Conservation (phyloP, 2,888 invertebrate species). For the Hypomecis atomaria region DNA sequence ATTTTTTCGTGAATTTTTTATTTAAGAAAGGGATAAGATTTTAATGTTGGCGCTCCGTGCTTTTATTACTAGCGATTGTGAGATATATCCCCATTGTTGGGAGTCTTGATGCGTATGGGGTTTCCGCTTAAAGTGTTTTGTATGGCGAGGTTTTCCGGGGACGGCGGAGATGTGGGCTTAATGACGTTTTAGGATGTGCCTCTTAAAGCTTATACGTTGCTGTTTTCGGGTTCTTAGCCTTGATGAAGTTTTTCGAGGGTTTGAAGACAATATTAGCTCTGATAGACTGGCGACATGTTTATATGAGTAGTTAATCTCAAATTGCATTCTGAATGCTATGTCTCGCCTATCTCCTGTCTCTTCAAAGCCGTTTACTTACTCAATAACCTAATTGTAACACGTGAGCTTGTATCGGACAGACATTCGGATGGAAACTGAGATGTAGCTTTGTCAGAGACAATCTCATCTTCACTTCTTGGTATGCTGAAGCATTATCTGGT, state of each 20-base stretch:
- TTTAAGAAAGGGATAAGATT: slow-evolving; percentile 85
- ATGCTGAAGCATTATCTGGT: too few species aligned
- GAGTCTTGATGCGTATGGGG: slow-evolving; percentile 77
- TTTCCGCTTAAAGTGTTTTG: slow-evolving; percentile 82
- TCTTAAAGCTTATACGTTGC: slow-evolving; percentile 38
- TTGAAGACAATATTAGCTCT: slow-evolving; percentile 2
- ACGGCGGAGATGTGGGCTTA: slow-evolving; percentile 60
- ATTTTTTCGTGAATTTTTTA: slow-evolving; percentile 84
- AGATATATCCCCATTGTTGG: slow-evolving; percentile 78
- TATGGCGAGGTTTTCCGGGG: slow-evolving; percentile 67
- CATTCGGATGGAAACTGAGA: slow-evolving; percentile 9
- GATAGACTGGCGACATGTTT: neutral
- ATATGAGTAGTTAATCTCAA: neutral
- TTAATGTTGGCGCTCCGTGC: slow-evolving; percentile 80
- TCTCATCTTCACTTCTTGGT: neutral
- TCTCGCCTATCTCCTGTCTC: neutral
- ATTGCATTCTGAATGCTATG: slow-evolving; percentile 2
- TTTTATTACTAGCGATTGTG: slow-evolving; percentile 81
- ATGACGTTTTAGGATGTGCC: slow-evolving; percentile 71
- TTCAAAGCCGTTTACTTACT: neutral
- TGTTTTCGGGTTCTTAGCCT: slow-evolving; percentile 31
- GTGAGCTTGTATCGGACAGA: neutral
- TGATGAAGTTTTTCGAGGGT: slow-evolving; percentile 42
- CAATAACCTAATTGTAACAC: neutral
- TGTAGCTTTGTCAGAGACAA: neutral